Evolutionary conservation across 92 coral and sea anemone genomes (phyloP).

Genomic region (Palythoa caribaeorum): DNA sequence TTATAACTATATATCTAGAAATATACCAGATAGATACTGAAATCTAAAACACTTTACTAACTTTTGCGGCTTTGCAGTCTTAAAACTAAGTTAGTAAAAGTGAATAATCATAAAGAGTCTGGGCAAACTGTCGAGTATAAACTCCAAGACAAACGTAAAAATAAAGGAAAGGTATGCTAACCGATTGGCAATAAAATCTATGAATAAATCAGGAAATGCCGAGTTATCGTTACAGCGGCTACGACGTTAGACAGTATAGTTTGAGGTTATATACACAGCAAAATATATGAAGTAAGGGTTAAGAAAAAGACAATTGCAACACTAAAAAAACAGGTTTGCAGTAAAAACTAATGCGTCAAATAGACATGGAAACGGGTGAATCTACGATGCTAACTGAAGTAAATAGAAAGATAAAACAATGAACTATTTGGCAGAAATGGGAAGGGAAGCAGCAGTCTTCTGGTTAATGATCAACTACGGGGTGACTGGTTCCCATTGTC

Average conservation of each 20-base stretch:
- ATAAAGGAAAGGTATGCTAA: background rate
- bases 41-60: too few species aligned
- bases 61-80: slow-evolving; percentile 28
- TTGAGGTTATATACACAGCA: too few species aligned
- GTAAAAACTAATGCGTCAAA: background rate
- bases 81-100: background rate
- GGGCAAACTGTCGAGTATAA: background rate
- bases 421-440: too few species aligned
- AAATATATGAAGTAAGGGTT: background rate
- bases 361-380: background rate
- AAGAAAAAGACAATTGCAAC: background rate
- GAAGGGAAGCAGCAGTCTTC: background rate
- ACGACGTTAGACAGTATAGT: background rate
- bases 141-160: background rate
- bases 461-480: background rate
- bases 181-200: background rate
- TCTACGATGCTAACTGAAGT: too few species aligned
- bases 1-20: too few species aligned
- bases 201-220: background rate
- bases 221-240: background rate
- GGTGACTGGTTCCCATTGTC: background rate
- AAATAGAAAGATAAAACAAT: background rate
- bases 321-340: background rate
- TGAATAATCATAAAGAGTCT: background rate
- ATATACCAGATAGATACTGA: too few species aligned